Evolutionary conservation across 1,140 invertebrate species (phyloP), one percentile per base, ranked within the genome.

Genomic region (Ostrea edulis): DNA sequence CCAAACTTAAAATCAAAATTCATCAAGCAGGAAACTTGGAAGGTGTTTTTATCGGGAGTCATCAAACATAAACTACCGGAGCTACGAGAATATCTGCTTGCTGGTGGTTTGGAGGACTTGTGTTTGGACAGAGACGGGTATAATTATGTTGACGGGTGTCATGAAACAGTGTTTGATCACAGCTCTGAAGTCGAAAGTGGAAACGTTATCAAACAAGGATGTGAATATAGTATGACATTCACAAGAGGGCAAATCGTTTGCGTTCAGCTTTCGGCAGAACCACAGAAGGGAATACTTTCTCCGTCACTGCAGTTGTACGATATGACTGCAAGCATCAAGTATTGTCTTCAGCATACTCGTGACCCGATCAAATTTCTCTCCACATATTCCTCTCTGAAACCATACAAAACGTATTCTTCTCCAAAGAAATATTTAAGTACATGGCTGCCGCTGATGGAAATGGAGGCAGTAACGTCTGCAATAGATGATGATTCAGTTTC

Each of bases 391-490:
- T 90, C 85, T 17, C 77, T 29, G 12, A 65, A 53, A 44, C 58
- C 83, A 0, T 29, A 44, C 11, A 54, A 88, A 29, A 82, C 1
- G 53, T 87, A 89, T 55, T 35, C 55, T 14, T 85, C 29, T 2
- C 7, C 53, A 20, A 53, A 9, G 17, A 87, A 90, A 9, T 92
- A 92, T 83, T 58, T 86, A 1, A 35, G 62, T 65, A 86, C 87
- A 44, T 91, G 90, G 91, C 83, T 89, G 65, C 89, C 91, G 5
- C 44, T 92, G 20, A 53, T 91, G 35, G 88, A 88, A 25, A 91
- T 92, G 90, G 91, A 92, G 62, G 88, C 89, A 62, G 91, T 89
- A 0, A 84, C 85, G 2, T 86, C 58, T 20, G 86, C 91, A 8
- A 88, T 87, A 9, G 83, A 54, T 54, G 88, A 85, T 44, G 54